Evolutionary conservation across 2,888 invertebrate species (phyloP), one percentile per base, ranked within the genome.

Genomic region (Lypha dubia): DNA sequence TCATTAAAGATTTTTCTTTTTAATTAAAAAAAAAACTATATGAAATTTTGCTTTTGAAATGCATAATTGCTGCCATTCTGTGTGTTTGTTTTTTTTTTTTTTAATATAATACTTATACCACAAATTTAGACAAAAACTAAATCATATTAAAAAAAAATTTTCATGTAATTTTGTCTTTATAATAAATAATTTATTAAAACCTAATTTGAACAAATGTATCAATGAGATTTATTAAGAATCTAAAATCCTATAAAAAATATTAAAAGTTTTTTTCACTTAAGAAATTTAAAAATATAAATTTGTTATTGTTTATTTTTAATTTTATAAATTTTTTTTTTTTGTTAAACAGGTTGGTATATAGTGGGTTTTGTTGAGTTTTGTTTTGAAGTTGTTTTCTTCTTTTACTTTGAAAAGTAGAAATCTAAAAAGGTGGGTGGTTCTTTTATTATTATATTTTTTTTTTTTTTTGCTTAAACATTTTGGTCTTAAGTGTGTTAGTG

Each of bases 131-230:
- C 51, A 75, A 70, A n/a, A 73, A 51, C 51, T 38, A n/a, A 56
- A 63, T 63, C 2, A 13, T 51, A 63, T 28, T 44, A 35, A 65
- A 49, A 63, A 56, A 32, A 28, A n/a, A n/a, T n/a, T n/a, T 28
- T 56, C 44, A 46, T 68, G 13, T 62, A 62, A 35, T 7, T 32
- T 56, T 53, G 53, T 63, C 20, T 35, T 74, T 73, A 80, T 62
- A 80, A 81, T 79, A 81, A 84, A 84, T 84, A 81, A 84, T 84
- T 81, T 71, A 70, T 80, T 84, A 84, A 84, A 68, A 81, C 68
- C 84, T 84, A 84, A 84, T 84, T 84, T 84, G 84, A 84, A 84
- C 84, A 81, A 84, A 79, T 81, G 84, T 84, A 70, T 81, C 73
- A 77, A 83, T 83, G 79, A 83, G 79, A 77, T 79, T 76, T 84